Evolutionary conservation across 92 coral and sea anemone species (phyloP).

Genomic region (Metridium senile): DNA sequence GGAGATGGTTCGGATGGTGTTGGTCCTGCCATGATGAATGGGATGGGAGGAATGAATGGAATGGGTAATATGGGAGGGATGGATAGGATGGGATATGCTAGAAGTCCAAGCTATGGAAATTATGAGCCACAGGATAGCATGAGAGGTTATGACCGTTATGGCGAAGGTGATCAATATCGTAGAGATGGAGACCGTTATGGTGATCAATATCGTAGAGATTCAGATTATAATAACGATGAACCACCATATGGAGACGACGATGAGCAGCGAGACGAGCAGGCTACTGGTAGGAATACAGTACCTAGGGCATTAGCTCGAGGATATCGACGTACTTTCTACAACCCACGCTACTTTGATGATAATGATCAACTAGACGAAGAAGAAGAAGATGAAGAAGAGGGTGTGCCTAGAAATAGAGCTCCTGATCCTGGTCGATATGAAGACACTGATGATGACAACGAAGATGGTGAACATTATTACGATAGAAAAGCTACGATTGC

Average conservation of each 20-base stretch:
- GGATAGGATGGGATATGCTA: conserved; percentile 55
- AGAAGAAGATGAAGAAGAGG: conserved; percentile 28
- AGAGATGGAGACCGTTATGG: conserved; percentile 26
- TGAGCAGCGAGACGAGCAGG: conserved; percentile 52
- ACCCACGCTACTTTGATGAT: conserved; percentile 49
- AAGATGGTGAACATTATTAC: conserved; percentile 66
- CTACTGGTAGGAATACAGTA: conserved; percentile 75
- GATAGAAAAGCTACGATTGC: conserved; percentile 82
- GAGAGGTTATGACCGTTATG: conserved; percentile 12
- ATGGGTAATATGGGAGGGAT: conserved; percentile 49
- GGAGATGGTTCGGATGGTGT: conserved; percentile 29
- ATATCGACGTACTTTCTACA: conserved; percentile 29
- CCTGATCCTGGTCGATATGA: conserved; percentile 40
- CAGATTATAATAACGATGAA: conserved; percentile 28
- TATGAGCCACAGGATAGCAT: conserved; percentile 31
- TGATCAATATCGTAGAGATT: conserved; percentile 40
- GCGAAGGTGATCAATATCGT: conserved; percentile 30
- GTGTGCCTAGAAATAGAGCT: conserved; percentile 28
- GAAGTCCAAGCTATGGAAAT: conserved; percentile 35
- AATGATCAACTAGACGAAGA: conserved; percentile 60
- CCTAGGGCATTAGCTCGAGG: conserved; percentile 57
- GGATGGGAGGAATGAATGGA: conserved; percentile 26
- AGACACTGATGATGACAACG: conserved; percentile 52
- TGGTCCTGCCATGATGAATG: conserved; percentile 49
- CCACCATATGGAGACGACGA: conserved; percentile 36